A percentile compares a stretch with the other conserved stretches of the same genome.
Evolutionary conservation across 2,113 vertebrate genomes (phyloP).

Genomic region (Myotis yumanensis): DNA sequence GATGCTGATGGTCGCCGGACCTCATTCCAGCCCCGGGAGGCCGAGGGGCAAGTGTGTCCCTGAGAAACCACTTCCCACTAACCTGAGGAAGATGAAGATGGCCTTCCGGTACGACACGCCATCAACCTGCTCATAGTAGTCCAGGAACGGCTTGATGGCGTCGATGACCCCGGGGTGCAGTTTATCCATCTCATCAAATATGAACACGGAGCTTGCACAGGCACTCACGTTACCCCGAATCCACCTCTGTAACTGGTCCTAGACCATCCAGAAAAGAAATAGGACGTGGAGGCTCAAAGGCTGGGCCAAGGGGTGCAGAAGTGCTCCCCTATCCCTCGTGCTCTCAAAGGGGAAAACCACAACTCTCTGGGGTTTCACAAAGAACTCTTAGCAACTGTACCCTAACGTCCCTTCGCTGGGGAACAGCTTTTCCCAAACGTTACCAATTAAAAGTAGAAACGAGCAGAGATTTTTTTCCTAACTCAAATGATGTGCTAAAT

Average conservation of each 20-base stretch:
- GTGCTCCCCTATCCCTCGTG: rapidly evolving
- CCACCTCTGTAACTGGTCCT: constrained; percentile 93
- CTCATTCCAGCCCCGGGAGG: not conserved
- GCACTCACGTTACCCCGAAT: constrained; percentile 91
- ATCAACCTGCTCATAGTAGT: constrained; percentile 91
- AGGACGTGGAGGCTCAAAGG: not conserved
- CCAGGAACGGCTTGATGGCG: constrained; percentile 94
- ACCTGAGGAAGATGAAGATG: constrained; percentile 98
- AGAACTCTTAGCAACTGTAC: not conserved
- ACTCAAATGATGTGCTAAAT: not conserved
- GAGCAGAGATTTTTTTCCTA: not conserved
- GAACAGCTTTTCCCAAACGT: not conserved
- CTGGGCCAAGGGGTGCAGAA: rapidly evolving
- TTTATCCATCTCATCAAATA: constrained; percentile 98
- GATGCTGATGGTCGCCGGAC: not conserved
- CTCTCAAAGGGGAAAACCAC: too few species aligned
- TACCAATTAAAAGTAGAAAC: not conserved
- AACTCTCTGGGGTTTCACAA: too few species aligned
- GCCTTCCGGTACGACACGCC: constrained; percentile 92
- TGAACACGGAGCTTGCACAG: constrained; percentile 91
- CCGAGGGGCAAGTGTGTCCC: too few species aligned
- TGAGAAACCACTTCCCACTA: not conserved
- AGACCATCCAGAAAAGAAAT: not conserved
- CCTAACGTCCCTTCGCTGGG: not conserved
- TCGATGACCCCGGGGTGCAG: constrained; percentile 94